These are phyloP conservation scores for Erethizon dorsatum DNA, from an alignment of 2,797 vertebrate genomes.

Conservation along the genomic window DNA sequence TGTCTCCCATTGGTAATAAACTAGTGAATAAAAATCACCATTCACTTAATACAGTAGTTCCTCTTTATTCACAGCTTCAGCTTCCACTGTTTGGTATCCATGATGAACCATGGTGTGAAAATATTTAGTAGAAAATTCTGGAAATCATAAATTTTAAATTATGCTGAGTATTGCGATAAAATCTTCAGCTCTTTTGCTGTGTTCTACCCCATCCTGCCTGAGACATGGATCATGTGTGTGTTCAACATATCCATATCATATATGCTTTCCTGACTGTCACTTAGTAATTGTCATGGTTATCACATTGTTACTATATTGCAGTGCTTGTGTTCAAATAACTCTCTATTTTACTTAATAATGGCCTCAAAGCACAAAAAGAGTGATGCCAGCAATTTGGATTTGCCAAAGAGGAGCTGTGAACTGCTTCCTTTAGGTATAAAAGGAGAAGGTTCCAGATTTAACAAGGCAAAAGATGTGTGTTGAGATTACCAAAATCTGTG, in stretches of 20 bases:
- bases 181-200: background rate
- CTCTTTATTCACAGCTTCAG: background rate
- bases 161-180: background rate
- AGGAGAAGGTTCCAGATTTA: background rate
- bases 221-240: background rate
- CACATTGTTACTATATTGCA: background rate
- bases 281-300: background rate
- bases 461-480: background rate
- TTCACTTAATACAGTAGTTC: background rate
- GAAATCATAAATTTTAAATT: background rate
- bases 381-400: background rate
- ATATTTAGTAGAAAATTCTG: background rate
- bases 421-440: background rate
- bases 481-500: background rate
- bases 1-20: conserved; percentile 32
- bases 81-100: background rate
- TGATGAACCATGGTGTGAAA: background rate
- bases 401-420: background rate
- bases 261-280: background rate
- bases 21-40: background rate
- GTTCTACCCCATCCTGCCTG: background rate
- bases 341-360: background rate
- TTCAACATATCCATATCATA: background rate
- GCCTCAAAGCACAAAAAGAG: background rate
- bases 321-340: background rate